These are phyloP conservation scores for Seriola rivoliana DNA, from an alignment of 2,113 vertebrate species.

Conservation along the genomic window DNA sequence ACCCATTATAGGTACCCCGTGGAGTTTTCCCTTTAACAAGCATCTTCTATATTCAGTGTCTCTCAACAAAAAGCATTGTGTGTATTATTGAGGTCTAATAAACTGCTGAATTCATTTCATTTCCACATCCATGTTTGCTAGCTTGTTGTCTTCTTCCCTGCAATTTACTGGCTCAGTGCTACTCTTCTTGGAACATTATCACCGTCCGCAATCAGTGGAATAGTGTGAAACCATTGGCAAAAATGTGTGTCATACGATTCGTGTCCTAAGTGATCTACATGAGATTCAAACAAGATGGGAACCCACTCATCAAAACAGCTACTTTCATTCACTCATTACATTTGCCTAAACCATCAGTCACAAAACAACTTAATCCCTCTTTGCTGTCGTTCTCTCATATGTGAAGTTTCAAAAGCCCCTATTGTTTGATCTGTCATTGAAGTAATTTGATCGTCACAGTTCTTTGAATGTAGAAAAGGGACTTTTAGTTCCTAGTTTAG, in stretches of 20 bases:
- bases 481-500: not conserved
- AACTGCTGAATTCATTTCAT: not conserved
- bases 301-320: conserved; percentile 2
- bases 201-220: conserved; percentile 33
- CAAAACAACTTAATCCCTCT: not conserved
- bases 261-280: not conserved
- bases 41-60: not conserved
- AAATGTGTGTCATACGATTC: conserved; percentile 11
- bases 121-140: not conserved
- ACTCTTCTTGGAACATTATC: conserved; percentile 30
- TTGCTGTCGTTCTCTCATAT: not conserved
- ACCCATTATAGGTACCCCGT: not conserved
- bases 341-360: conserved; percentile 16
- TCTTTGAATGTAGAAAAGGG: not conserved
- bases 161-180: conserved; percentile 18
- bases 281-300: conserved; percentile 22
- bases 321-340: conserved; percentile 5
- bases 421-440: not conserved
- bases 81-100: not conserved
- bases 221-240: conserved; percentile 46
- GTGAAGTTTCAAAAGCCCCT: not conserved
- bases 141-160: conserved; percentile 1
- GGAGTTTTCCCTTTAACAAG: not conserved
- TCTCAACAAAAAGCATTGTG: not conserved
- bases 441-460: not conserved